A percentile compares a stretch with the other conserved stretches of the same genome.
Conservation (phyloP, 2,797 vertebrate genomes). For the Heteromormyrus szaboi region DNA sequence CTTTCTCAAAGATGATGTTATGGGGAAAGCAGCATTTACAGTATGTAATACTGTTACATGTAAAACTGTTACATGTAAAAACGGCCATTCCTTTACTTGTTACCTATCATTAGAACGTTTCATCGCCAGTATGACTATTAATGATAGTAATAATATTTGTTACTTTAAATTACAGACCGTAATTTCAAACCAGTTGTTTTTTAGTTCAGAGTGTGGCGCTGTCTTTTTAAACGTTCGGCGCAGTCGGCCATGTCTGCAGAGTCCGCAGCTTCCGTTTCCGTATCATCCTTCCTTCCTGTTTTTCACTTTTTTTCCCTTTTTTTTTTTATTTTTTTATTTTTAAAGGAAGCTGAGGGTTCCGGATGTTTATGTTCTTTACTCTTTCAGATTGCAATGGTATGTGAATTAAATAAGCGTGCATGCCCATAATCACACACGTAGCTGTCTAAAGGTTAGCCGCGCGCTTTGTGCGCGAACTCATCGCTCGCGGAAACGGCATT, state of each 20-base stretch:
- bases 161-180: not conserved
- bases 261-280: conserved; percentile 55
- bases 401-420: conserved; percentile 59
- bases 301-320: conserved; percentile 36
- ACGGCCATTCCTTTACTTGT: not conserved
- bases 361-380: conserved; percentile 43
- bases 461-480: not conserved
- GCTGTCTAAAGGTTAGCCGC: not conserved
- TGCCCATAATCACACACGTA: conserved; percentile 29
- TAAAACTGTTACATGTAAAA: not conserved
- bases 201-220: conserved; percentile 29
- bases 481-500: not conserved
- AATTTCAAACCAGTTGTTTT: not conserved
- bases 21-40: not conserved
- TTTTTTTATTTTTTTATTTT: conserved; percentile 25
- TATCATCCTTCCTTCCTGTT: conserved; percentile 58
- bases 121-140: not conserved
- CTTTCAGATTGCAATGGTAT: conserved; percentile 51
- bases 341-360: conserved; percentile 54
- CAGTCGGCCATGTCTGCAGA: conserved; percentile 54
- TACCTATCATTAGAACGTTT: not conserved
- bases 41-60: not conserved
- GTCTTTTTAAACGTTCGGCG: conserved; percentile 60
- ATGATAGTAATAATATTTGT: not conserved
- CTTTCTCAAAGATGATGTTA: not conserved